Conservation (phyloP, 2,888 invertebrate genomes). For the Taenaris catops region DNA sequence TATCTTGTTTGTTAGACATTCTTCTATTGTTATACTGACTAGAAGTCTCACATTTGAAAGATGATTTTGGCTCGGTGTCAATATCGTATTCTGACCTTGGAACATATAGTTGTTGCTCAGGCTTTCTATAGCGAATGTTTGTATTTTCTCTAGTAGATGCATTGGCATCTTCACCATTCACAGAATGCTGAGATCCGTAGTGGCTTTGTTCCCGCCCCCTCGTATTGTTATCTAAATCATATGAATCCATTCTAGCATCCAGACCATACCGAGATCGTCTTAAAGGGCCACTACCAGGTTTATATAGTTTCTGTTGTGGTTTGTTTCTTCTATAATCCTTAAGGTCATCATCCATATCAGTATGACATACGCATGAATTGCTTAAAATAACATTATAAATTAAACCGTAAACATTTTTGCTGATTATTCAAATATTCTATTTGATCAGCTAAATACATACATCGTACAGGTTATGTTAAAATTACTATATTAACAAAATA, state of each 20-base stretch:
- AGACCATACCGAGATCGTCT: slow-evolving; percentile 82
- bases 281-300: slow-evolving; percentile 88
- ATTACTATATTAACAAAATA: slow-evolving; percentile 34
- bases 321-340: slow-evolving; percentile 81
- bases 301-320: slow-evolving; percentile 85
- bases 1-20: slow-evolving; percentile 53
- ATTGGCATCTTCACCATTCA: slow-evolving; percentile 47
- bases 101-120: slow-evolving; percentile 67
- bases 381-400: slow-evolving; percentile 38
- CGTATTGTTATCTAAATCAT: slow-evolving; percentile 47
- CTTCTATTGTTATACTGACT: slow-evolving; percentile 62
- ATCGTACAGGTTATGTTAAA: slow-evolving; percentile 53
- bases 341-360: slow-evolving; percentile 77
- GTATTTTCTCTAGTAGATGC: slow-evolving; percentile 41
- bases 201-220: slow-evolving; percentile 48
- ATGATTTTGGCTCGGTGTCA: slow-evolving; percentile 49
- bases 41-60: slow-evolving; percentile 58
- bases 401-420: slow-evolving; percentile 16
- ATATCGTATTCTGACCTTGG: slow-evolving; percentile 54
- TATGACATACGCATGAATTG: slow-evolving; percentile 40
- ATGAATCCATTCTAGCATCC: slow-evolving; percentile 77
- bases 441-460: slow-evolving; percentile 28
- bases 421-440: slow-evolving; percentile 15
- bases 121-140: slow-evolving; percentile 56
- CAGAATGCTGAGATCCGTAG: slow-evolving; percentile 62